phyloP scores from a whole-genome alignment of 2,113 vertebrate species.

The Dipodomys ordii region DNA sequence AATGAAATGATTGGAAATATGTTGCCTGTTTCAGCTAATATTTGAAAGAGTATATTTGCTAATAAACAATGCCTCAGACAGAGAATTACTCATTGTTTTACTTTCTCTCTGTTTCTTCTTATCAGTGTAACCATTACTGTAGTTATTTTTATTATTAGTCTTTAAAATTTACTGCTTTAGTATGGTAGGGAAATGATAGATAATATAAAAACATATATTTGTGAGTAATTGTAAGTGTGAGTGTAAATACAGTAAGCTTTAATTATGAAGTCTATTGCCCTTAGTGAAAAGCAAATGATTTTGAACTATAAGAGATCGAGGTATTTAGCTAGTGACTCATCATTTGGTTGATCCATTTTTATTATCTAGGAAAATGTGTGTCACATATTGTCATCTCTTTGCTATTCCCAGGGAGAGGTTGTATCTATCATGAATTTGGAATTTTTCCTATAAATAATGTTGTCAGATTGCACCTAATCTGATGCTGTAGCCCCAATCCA shows the following conservation, averaged over 20 bases:
- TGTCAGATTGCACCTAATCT: too few species aligned
- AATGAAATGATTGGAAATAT: background rate
- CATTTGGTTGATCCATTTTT: background rate
- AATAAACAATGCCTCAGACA: background rate
- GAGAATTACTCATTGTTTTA: conserved; percentile 9
- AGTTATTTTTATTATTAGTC: conserved; percentile 31
- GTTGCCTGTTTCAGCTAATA: background rate
- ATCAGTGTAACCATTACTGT: background rate
- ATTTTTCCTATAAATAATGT: too few species aligned
- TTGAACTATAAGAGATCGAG: background rate
- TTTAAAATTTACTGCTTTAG: conserved; percentile 59
- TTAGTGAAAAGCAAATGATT: background rate
- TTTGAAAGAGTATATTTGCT: background rate
- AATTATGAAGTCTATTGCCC: conserved; percentile 37
- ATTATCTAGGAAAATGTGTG: background rate
- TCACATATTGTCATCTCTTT: background rate
- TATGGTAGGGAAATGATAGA: background rate
- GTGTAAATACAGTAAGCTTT: conserved; percentile 39
- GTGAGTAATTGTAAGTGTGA: conserved; percentile 27
- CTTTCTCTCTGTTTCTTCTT: conserved; percentile 17
- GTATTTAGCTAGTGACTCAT: background rate
- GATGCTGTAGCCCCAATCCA: background rate
- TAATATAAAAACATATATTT: conserved; percentile 56
- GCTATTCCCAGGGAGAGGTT: background rate
- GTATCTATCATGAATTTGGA: background rate